Conservation (phyloP, 1,140 invertebrate genomes). For the Homalodisca vitripennis region DNA sequence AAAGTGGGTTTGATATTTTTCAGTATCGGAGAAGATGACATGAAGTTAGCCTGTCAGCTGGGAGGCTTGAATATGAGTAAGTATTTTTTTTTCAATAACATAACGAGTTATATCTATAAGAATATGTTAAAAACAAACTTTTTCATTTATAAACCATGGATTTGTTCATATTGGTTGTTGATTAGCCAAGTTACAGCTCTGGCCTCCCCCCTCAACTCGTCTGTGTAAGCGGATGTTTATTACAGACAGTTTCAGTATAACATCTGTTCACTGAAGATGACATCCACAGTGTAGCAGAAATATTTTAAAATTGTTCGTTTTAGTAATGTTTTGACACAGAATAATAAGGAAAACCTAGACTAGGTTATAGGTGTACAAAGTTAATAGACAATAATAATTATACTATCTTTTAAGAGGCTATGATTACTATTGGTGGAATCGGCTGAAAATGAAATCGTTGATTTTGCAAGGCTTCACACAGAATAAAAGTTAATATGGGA, state of each 20-base stretch:
- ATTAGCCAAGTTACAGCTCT: neutral
- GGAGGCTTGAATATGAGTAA: conserved; percentile 34
- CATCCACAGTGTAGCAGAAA: no score
- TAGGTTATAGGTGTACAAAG: no score
- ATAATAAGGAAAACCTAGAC: no score
- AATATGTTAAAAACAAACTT: neutral
- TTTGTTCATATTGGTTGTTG: neutral
- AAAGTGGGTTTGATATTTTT: conserved; percentile 30
- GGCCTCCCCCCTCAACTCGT: neutral
- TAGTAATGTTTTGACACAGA: no score
- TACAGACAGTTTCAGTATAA: neutral
- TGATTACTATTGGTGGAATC: no score
- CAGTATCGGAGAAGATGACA: conserved; percentile 37
- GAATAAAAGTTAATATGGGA: no score
- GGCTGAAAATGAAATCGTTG: no score
- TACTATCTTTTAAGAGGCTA: no score
- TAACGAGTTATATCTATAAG: neutral
- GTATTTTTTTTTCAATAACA: neutral
- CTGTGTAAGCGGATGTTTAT: neutral
- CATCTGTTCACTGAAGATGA: neutral
- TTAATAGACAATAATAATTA: no score
- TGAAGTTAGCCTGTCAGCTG: conserved; percentile 34
- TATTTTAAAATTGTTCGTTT: no score
- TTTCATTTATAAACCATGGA: neutral
- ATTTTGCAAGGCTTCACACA: no score